Conservation (phyloP, 2,797 vertebrate genomes). For the Chromobotia macracanthus region DNA sequence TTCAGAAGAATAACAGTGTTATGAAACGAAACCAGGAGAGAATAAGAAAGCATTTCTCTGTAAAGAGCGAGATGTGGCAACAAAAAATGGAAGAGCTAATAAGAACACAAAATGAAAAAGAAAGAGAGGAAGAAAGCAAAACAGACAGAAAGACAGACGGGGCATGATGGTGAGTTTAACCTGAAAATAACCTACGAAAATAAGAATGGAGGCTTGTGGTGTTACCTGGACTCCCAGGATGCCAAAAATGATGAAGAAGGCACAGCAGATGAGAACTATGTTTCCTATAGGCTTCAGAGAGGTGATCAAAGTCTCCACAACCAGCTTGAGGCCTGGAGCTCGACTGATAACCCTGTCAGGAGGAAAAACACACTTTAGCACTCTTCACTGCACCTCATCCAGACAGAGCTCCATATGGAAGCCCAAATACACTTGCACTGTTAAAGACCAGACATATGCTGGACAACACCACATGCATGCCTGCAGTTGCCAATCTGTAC, state of each 20-base stretch:
- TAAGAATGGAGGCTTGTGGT: neutral
- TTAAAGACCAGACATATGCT: neutral
- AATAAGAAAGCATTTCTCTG: slow-evolving; percentile 52
- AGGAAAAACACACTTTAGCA: neutral
- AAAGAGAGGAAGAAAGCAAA: too few species aligned
- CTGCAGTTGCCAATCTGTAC: slow-evolving; percentile 67
- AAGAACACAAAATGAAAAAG: neutral
- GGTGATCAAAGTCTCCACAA: slow-evolving; percentile 97
- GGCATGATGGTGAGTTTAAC: neutral
- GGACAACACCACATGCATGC: neutral
- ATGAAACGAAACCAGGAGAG: slow-evolving; percentile 21
- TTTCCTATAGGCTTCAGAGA: slow-evolving; percentile 98
- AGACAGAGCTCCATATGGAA: neutral
- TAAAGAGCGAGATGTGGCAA: slow-evolving; percentile 6
- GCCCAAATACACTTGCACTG: neutral
- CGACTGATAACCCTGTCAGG: slow-evolving; percentile 91
- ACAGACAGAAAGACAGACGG: slow-evolving; percentile 4
- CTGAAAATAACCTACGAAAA: neutral
- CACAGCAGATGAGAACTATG: slow-evolving; percentile 97
- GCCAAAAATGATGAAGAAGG: slow-evolving; percentile 98
- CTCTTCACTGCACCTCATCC: neutral
- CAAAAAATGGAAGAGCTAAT: slow-evolving; percentile 31
- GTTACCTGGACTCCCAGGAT: slow-evolving; percentile 96
- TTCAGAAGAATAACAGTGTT: slow-evolving; percentile 13
- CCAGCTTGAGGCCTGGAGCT: slow-evolving; percentile 94